Evolutionary conservation across 1,140 invertebrate species (phyloP), one percentile per base, ranked within the genome.

Genomic region (Calephelis nemesis): DNA sequence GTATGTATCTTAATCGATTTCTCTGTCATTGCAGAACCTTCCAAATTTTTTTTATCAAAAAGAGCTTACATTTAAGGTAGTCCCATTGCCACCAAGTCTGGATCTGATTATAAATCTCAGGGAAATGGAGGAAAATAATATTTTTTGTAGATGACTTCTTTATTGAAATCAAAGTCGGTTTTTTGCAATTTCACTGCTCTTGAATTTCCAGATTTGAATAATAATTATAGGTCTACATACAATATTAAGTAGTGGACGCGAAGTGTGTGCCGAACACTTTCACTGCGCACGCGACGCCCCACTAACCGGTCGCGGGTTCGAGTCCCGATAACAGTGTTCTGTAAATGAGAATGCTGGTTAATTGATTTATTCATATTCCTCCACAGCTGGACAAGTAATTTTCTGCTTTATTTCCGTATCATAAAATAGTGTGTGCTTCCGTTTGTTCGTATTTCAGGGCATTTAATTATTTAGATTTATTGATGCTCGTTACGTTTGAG

Each of bases 301-400:
- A 47, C 66, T 50, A 70, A 80, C 83, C 84, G 78, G 83, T 78
- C 74, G 69, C 66, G 49, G 76, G 82, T 87, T 87, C 78, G 81
- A 82, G 84, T 83, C 85, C 81, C 77, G 85, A 87, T 87, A 87
- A 84, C 81, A 77, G 75, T 74, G 73, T 71, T 73, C 74, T 75
- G 69, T 76, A 85, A 87, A 87, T 86, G 84, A 84, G 84, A 83
- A 81, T 82, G 77, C 78, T 69, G 74, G 71, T 78, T 83, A 84
- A 79, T 83, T 88, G 82, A 86, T 85, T 81, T 85, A 87, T 84
- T 78, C 58, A 45, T 66, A 47, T 54, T 19, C 54, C 7, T 30
- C 19, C 30, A 39, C 30, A 30, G 11, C 19, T 12, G 11, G 19
- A 58, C 54, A 58, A 39, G 54, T 58, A 58, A 58, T 58, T 58